Conservation (phyloP, 2,113 vertebrate species). For the Platysternon megacephalum region DNA sequence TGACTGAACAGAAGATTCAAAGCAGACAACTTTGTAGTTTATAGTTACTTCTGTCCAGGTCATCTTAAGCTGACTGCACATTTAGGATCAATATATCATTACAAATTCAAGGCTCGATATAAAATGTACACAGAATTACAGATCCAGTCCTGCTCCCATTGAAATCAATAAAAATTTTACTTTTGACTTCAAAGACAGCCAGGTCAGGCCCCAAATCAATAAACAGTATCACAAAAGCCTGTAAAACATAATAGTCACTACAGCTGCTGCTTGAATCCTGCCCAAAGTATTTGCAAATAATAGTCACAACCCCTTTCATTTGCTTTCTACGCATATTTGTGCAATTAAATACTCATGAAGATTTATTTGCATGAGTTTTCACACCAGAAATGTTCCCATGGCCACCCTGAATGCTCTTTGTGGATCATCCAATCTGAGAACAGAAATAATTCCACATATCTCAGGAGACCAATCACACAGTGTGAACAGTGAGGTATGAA, state of each 20-base stretch:
- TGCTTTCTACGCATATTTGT: background rate
- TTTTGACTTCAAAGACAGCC: constrained; percentile 46
- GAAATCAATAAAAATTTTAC: constrained; percentile 31
- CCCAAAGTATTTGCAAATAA: background rate
- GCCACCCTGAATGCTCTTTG: background rate
- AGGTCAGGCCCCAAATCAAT: background rate
- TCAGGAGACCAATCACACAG: background rate
- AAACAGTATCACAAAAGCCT: background rate
- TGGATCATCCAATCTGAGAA: background rate
- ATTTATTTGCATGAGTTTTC: background rate
- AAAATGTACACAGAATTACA: constrained; percentile 39
- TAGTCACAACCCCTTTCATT: background rate
- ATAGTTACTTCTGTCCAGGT: background rate
- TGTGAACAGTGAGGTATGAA: background rate
- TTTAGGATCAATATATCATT: background rate
- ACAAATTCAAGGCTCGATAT: background rate
- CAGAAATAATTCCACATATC: background rate
- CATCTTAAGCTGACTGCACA: background rate
- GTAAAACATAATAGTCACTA: constrained; percentile 47
- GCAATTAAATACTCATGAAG: background rate
- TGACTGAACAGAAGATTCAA: background rate
- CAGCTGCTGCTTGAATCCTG: background rate
- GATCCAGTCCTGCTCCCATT: background rate
- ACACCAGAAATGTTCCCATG: background rate
- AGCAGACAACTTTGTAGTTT: background rate